Evolutionary conservation across 2,888 invertebrate genomes (phyloP).

Genomic region (Stenodema calcarata): DNA sequence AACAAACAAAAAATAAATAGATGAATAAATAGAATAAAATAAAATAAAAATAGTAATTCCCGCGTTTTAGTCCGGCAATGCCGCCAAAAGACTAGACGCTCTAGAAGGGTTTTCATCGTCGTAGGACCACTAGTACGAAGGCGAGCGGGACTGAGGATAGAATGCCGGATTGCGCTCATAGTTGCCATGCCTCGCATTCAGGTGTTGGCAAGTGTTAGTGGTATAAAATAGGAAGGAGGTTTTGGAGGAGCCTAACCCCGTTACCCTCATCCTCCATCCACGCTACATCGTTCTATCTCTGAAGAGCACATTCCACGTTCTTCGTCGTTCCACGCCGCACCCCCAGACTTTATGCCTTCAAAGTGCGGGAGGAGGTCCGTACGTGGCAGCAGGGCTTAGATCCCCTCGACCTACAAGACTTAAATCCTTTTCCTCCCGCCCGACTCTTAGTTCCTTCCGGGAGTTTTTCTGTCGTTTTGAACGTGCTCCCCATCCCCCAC

Average conservation of each 20-base stretch:
- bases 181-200: constrained; percentile 35
- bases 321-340: not conserved
- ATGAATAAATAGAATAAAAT: no score
- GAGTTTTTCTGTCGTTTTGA: not conserved
- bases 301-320: not conserved
- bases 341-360: not conserved
- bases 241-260: not conserved
- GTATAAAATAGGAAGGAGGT: constrained; percentile 26
- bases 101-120: not conserved
- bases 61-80: not conserved
- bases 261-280: not conserved
- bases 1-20: not conserved
- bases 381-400: not conserved
- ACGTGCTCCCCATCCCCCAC: not conserved
- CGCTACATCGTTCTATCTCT: not conserved
- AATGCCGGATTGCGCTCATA: constrained; percentile 29
- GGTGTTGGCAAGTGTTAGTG: constrained; percentile 31
- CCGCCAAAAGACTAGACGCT: not conserved
- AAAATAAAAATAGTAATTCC: no score
- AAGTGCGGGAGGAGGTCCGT: not conserved
- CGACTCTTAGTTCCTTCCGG: not conserved
- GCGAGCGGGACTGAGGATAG: not conserved
- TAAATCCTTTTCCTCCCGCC: not conserved
- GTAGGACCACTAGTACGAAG: not conserved
- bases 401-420: not conserved